Conservation (phyloP, 2,888 invertebrate species). For the Liopterus haemorrhoidalis region DNA sequence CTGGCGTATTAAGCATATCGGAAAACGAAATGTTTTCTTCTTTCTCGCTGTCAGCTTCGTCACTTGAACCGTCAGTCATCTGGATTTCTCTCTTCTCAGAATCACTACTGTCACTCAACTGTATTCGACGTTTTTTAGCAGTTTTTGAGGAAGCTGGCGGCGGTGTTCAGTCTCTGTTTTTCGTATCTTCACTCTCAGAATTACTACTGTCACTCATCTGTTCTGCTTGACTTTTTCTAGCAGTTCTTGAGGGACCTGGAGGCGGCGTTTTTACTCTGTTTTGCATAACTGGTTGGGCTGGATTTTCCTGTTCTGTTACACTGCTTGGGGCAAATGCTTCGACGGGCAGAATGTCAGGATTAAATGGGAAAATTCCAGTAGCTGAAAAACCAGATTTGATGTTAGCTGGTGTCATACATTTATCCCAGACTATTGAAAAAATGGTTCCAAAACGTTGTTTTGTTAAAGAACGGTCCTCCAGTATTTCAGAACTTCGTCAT, state of each 20-base stretch:
- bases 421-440: constrained; percentile 32
- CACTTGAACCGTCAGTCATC: background rate
- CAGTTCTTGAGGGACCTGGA: constrained; percentile 15
- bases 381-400: constrained; percentile 33
- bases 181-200: no score
- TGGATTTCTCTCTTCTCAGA: no score
- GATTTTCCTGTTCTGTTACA: constrained; percentile 11
- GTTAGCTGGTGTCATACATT: constrained; percentile 31
- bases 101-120: constrained; percentile 14
- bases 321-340: constrained; percentile 31
- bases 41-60: background rate
- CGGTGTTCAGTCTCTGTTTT: no score
- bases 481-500: constrained; percentile 36
- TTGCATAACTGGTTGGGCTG: constrained; percentile 14
- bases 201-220: no score
- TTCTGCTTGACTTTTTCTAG: constrained; percentile 16
- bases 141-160: constrained; percentile 4
- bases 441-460: constrained; percentile 36
- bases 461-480: constrained; percentile 35
- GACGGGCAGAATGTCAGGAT: constrained; percentile 31
- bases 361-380: constrained; percentile 34
- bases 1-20: constrained; percentile 12
- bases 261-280: constrained; percentile 14
- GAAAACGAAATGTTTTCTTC: constrained; percentile 14
- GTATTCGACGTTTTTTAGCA: constrained; percentile 12